Evolutionary conservation across 2,113 vertebrate genomes (phyloP).

Genomic region (Pluvianellus socialis): DNA sequence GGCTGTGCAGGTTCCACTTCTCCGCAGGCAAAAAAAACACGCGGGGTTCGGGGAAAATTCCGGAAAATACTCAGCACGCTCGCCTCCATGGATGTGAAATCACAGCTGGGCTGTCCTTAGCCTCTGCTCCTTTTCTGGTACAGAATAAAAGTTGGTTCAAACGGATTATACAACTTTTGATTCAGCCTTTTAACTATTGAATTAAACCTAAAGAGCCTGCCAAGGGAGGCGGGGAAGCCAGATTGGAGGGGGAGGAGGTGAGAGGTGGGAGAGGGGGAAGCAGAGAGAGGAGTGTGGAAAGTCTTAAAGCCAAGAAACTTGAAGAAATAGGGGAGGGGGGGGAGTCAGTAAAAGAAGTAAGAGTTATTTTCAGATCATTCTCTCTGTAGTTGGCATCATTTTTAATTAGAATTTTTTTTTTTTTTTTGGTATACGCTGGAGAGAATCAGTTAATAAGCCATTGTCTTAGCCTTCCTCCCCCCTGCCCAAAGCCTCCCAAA

Average conservation of each 20-base stretch:
- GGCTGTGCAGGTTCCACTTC: accelerated
- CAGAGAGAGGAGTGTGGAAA: constrained; percentile 75
- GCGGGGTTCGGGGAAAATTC: accelerated
- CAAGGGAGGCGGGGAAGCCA: constrained; percentile 81
- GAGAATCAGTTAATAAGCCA: constrained; percentile 51
- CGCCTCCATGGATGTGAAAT: not conserved
- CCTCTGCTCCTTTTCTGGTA: not conserved
- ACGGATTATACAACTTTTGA: constrained; percentile 77
- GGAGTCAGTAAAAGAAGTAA: constrained; percentile 69
- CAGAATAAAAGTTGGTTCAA: constrained; percentile 74
- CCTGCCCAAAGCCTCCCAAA: not conserved
- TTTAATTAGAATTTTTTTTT: constrained; percentile 72
- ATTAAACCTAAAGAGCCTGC: constrained; percentile 81
- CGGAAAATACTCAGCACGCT: not conserved
- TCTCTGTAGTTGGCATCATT: constrained; percentile 48
- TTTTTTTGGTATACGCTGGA: constrained; percentile 54
- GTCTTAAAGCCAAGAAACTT: constrained; percentile 80
- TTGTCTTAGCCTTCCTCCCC: not conserved
- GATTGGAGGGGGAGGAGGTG: constrained; percentile 84
- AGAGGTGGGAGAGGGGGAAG: constrained; percentile 81
- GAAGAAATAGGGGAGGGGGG: constrained; percentile 39
- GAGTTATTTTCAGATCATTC: constrained; percentile 69
- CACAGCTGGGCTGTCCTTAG: not conserved
- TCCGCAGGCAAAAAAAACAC: not conserved
- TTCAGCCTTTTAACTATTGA: constrained; percentile 80